Evolutionary conservation across 2,888 invertebrate genomes (phyloP).

Genomic region (Rapana venosa): DNA sequence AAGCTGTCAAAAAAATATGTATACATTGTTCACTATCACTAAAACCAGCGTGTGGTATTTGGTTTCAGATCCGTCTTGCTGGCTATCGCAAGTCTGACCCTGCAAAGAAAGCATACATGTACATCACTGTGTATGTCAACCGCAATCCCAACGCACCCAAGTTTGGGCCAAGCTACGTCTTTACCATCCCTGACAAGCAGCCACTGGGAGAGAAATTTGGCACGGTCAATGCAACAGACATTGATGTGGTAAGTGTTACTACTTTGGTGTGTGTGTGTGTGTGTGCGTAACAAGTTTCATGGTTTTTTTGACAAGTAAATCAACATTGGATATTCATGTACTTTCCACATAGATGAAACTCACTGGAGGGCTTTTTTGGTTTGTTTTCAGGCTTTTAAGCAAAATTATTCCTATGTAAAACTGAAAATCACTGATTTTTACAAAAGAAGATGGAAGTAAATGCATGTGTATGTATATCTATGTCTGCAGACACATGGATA

Average conservation of each 20-base stretch:
- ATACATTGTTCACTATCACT: no score
- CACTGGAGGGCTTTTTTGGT: no score
- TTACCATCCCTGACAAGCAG: slow-evolving; percentile 64
- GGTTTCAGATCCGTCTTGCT: slow-evolving; percentile 58
- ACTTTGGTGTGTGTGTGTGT: no score
- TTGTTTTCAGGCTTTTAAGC: no score
- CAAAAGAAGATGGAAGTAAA: no score
- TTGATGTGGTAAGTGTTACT: slow-evolving; percentile 63
- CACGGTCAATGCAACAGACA: slow-evolving; percentile 69
- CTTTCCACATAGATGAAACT: no score
- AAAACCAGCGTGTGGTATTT: neutral
- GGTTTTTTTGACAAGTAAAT: no score
- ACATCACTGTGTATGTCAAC: slow-evolving; percentile 56
- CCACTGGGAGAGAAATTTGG: slow-evolving; percentile 59
- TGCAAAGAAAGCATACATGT: slow-evolving; percentile 56
- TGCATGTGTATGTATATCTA: neutral
- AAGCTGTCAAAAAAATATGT: no score
- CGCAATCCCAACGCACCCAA: slow-evolving; percentile 66
- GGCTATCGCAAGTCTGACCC: slow-evolving; percentile 69
- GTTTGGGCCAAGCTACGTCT: slow-evolving; percentile 55
- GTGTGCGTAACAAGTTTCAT: no score
- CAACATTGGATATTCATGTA: no score
- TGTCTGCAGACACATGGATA: neutral
- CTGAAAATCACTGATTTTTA: no score
- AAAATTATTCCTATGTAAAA: no score